phyloP scores from a whole-genome alignment of 2,113 vertebrate genomes.

The Aramus guarauna region DNA sequence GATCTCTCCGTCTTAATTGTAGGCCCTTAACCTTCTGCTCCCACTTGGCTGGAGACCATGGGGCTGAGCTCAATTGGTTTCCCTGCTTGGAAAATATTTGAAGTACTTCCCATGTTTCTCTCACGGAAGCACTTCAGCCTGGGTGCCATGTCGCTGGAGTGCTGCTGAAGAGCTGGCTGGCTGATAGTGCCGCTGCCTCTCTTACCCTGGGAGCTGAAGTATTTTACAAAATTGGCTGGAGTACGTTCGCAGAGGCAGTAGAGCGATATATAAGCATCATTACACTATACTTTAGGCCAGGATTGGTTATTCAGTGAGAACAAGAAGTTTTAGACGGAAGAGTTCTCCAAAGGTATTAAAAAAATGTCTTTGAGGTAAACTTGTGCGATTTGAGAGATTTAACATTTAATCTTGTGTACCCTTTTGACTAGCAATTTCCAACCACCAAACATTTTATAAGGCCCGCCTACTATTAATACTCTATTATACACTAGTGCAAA shows the following conservation, averaged over 20 bases:
- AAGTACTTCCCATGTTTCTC: not conserved
- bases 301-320: not conserved
- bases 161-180: not conserved
- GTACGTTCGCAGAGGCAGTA: not conserved
- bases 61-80: not conserved
- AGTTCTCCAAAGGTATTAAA: not conserved
- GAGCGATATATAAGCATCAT: not conserved
- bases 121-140: not conserved
- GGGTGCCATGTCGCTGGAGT: not conserved
- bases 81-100: not conserved
- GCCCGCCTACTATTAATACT: not conserved
- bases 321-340: not conserved
- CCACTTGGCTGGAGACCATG: not conserved
- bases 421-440: conserved; percentile 15
- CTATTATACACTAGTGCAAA: not conserved
- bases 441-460: not conserved
- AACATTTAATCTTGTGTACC: conserved; percentile 11
- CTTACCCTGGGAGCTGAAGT: not conserved
- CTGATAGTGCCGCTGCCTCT: not conserved
- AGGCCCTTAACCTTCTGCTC: conserved; percentile 6
- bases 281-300: not conserved
- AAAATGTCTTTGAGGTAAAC: conserved; percentile 11
- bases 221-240: not conserved
- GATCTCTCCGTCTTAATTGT: not conserved
- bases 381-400: not conserved